phyloP scores from a whole-genome alignment of 1,140 invertebrate species.

The Palaemon carinicauda region DNA sequence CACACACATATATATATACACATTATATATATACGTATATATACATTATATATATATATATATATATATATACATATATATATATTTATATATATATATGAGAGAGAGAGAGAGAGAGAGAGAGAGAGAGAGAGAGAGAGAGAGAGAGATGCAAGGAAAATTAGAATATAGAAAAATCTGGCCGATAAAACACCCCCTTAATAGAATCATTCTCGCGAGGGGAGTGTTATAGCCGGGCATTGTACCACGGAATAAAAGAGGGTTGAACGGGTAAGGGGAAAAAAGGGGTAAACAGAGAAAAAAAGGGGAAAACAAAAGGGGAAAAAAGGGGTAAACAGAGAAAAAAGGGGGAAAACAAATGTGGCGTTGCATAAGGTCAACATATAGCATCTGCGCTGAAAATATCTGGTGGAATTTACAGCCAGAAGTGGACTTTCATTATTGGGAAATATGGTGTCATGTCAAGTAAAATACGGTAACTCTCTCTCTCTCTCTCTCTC shows the following conservation, averaged over 20 bases:
- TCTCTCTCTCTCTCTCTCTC: background rate
- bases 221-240: too few relatives aligned
- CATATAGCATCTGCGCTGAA: background rate
- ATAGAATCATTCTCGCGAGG: too few relatives aligned
- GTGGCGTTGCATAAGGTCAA: too few relatives aligned
- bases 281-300: too few relatives aligned
- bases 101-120: background rate
- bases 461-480: too few relatives aligned
- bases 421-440: background rate
- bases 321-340: too few relatives aligned
- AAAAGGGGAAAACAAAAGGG: too few relatives aligned
- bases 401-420: background rate
- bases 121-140: background rate
- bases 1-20: background rate
- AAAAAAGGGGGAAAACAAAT: too few relatives aligned
- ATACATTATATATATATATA: background rate
- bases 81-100: background rate
- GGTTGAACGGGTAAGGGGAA: too few relatives aligned
- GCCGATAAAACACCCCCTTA: too few relatives aligned
- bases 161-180: background rate
- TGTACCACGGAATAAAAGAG: too few relatives aligned
- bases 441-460: background rate
- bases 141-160: background rate
- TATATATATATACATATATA: background rate
- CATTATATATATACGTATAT: background rate